Evolutionary conservation across 1,140 invertebrate species (phyloP).

Genomic region (Lordiphosa stackelbergi): DNA sequence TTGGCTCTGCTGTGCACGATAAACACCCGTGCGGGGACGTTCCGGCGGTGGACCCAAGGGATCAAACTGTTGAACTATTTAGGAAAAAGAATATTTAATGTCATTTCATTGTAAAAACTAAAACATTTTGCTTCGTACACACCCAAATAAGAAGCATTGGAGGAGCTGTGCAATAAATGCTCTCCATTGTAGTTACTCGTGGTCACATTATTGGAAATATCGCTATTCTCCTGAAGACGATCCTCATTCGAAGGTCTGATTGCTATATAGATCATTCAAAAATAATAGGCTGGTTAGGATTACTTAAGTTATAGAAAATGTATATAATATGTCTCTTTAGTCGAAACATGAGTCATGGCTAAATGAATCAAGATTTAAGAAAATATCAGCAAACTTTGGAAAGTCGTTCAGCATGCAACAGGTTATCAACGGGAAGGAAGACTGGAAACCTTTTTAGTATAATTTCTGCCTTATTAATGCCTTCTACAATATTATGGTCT

Average conservation of each 20-base stretch:
- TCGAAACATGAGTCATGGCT: neutral
- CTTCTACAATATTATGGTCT: too few species aligned
- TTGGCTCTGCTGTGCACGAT: constrained; percentile 80
- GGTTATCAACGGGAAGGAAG: too few species aligned
- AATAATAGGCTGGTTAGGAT: neutral
- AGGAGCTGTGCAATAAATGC: constrained; percentile 27
- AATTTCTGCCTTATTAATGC: too few species aligned
- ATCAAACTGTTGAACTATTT: constrained; percentile 78
- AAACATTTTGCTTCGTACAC: neutral
- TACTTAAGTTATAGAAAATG: neutral
- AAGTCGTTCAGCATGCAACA: too few species aligned
- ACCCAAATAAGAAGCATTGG: constrained; percentile 19
- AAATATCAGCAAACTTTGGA: too few species aligned
- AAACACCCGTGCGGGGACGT: constrained; percentile 86
- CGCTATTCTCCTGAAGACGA: constrained; percentile 35
- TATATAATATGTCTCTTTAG: neutral
- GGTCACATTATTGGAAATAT: constrained; percentile 22
- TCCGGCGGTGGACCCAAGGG: constrained; percentile 85
- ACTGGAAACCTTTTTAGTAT: too few species aligned
- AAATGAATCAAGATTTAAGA: too few species aligned
- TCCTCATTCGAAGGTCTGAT: constrained; percentile 48
- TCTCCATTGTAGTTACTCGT: constrained; percentile 27
- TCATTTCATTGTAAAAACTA: neutral
- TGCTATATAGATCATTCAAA: constrained; percentile 12
- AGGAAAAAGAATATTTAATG: neutral